Evolutionary conservation across 2,113 vertebrate genomes (phyloP), one percentile per base, ranked within the genome.

Genomic region (Dinomys branickii): DNA sequence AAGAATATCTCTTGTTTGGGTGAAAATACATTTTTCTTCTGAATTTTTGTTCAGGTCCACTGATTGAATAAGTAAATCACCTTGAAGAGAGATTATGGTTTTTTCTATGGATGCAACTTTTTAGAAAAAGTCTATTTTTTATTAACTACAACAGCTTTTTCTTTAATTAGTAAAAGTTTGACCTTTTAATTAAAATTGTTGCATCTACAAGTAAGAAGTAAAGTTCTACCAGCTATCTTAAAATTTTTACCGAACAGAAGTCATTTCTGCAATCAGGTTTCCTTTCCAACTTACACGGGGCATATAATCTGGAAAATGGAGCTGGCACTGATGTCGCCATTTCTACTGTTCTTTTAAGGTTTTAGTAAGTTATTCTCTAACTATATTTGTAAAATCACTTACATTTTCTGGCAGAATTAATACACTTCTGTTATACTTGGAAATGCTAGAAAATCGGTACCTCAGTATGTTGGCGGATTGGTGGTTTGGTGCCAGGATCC

Each of bases 1-100:
- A 73, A 1, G 67, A 75, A 59, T 59, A 26, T 58, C 35, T 91
- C 81, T 69, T 78, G 71, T 83, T 87, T 90, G 38, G 59, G 75
- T 87, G 33, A 77, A 61, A 77, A 58, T 44, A 69, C 4, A 44
- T 35, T 87, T 93, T 75, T 44, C 41, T 67, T 88, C 44, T 93
- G 12, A 75, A 17, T 24, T 90, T 95, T 78, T 90, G 65, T 33
- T 90, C 38, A 30, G 8, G 4, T 38, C 0, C 3, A 9, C 41
- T 69, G 9, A 83, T 80, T 61, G 26, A 86, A 83, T 10, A 86
- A 50, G 12, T 47, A 78, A 85, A 10, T 91, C 10, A 61, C 4
- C 47, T 54, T 90, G 41, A 87, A 38, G 65, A 95, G 47, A 71
- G 13, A 58, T 33, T 86, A 28, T 4, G 7, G 2, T 54, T 7